phyloP scores from a whole-genome alignment of 2,797 vertebrate species.

The Coreius guichenoti region DNA sequence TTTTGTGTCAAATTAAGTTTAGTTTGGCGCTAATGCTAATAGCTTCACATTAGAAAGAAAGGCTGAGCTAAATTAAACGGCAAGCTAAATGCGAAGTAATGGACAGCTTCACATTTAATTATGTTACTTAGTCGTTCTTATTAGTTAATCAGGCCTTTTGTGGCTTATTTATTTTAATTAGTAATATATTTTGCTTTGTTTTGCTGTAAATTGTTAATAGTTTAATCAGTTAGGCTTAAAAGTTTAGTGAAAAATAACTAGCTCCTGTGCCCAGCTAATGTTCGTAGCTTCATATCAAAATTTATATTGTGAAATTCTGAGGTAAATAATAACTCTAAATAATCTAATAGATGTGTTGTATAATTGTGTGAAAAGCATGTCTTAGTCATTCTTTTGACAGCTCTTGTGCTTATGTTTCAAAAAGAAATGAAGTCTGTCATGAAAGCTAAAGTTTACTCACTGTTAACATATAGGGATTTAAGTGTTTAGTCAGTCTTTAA shows the following conservation, averaged over 20 bases:
- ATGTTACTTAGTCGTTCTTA: slow-evolving; percentile 28
- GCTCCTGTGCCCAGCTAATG: neutral
- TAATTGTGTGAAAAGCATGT: slow-evolving; percentile 12
- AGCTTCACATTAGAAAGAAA: slow-evolving; percentile 9
- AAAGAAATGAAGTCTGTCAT: neutral
- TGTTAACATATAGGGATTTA: neutral
- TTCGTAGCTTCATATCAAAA: neutral
- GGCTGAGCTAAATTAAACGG: slow-evolving; percentile 8
- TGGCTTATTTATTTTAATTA: neutral
- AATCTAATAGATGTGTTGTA: neutral
- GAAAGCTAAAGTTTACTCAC: slow-evolving; percentile 2
- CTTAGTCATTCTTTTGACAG: neutral
- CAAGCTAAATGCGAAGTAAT: slow-evolving; percentile 36
- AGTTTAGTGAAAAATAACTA: slow-evolving; percentile 4
- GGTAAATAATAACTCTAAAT: neutral
- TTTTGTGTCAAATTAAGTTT: neutral
- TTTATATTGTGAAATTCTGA: neutral
- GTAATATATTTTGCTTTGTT: neutral
- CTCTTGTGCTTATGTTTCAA: neutral
- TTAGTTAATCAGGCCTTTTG: neutral
- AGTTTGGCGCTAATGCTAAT: neutral
- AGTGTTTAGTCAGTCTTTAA: neutral
- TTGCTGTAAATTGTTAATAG: neutral
- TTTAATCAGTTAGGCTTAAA: neutral
- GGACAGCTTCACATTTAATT: slow-evolving; percentile 36